These are phyloP conservation scores for Thryonomys swinderianus DNA, from an alignment of 2,113 vertebrate species.

Conservation along the genomic window DNA sequence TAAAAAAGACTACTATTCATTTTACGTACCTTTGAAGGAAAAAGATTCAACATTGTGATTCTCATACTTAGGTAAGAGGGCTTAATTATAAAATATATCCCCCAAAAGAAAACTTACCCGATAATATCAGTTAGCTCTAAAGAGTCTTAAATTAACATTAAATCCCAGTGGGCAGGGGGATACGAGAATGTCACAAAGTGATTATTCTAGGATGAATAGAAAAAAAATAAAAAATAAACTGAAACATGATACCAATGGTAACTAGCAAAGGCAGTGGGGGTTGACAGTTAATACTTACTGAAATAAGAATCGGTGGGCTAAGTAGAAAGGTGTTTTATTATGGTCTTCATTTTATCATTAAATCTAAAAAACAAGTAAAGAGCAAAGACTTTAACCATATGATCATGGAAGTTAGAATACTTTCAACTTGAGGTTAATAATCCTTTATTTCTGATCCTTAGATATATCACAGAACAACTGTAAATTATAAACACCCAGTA, in stretches of 20 bases:
- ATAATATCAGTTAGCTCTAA: slow-evolving; percentile 49
- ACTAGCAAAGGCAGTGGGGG: not conserved
- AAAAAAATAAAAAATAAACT: slow-evolving; percentile 47
- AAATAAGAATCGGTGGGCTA: slow-evolving; percentile 46
- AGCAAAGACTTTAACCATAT: slow-evolving; percentile 54
- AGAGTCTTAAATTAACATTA: slow-evolving; percentile 43
- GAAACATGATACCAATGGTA: slow-evolving; percentile 47
- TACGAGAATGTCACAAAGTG: slow-evolving; percentile 3
- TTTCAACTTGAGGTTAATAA: slow-evolving; percentile 30
- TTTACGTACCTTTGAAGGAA: slow-evolving; percentile 52
- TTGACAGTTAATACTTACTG: slow-evolving; percentile 71
- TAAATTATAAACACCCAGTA: slow-evolving; percentile 32
- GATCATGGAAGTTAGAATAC: slow-evolving; percentile 22
- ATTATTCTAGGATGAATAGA: not conserved
- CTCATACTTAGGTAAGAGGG: slow-evolving; percentile 12
- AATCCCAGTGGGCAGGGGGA: not conserved
- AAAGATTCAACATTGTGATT: slow-evolving; percentile 59
- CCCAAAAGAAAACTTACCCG: slow-evolving; percentile 39
- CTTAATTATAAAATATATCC: slow-evolving; percentile 33
- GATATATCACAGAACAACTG: slow-evolving; percentile 4
- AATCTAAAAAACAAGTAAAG: slow-evolving; percentile 69
- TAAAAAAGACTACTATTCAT: slow-evolving; percentile 38
- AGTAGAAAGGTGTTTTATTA: slow-evolving; percentile 24
- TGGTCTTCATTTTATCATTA: slow-evolving; percentile 60
- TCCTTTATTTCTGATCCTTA: slow-evolving; percentile 33